Base-by-base conservation (phyloP, 2,888 invertebrate species). In the Selenia dentaria region DNA sequence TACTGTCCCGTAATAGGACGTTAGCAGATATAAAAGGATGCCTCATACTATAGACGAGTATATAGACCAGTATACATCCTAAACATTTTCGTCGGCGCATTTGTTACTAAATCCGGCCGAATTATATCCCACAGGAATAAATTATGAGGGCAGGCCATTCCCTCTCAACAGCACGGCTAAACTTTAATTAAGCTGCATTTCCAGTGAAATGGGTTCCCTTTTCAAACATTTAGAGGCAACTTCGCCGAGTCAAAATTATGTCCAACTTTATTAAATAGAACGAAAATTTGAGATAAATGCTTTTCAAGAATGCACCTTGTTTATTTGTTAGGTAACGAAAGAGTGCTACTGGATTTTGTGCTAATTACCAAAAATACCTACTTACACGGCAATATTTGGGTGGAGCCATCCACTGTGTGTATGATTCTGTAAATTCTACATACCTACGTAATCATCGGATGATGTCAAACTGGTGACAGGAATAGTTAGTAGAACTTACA, bases 111-210 rank as follows among this genome's bases (percentile, higher is more conserved):
- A 82, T 81, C 79, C 74, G 59, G 57, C 76, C 72, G 74, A 83
- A 83, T 83, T 79, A 84, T 84, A 82, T 76, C 74, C 79, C 76
- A 51, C 72, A 68, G 74, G 80, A 84, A 87, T 87, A 87, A 85
- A 86, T 87, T 84, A 86, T 86, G 78, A 83, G 76, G 68, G 70
- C 67, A 69, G 74, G 65, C 79, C 74, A 78, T 79, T 78, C 72
- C 70, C 79, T 83, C 83, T 79, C 81, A 76, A 68, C 74, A 69
- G 74, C 68, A 71, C 63, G 68, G 70, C 80, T 78, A 79, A 85
- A 84, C 79, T 83, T 84, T 83, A 83, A 86, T 85, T 83, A 84
- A 81, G 84, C 81, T 83, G 79, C 80, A 80, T 82, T 83, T 84
- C 74, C 68, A 70, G 73, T 71, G 70, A 75, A 83, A 82, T 78